Conservation (phyloP, 2,797 vertebrate genomes). For the Xiphophorus birchmanni region DNA sequence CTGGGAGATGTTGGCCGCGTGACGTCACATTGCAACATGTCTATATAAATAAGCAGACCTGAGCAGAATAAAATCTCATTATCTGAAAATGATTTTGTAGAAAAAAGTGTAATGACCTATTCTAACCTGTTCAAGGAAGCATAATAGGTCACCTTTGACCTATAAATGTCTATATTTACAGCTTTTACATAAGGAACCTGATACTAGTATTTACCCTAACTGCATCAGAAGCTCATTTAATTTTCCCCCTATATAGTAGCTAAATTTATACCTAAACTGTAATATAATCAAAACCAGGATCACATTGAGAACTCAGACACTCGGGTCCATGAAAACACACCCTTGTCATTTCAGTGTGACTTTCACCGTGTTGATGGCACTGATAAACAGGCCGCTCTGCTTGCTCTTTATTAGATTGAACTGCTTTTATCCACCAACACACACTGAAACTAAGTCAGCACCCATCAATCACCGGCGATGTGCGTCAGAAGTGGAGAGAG, state of each 20-base stretch:
- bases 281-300: conserved; percentile 23
- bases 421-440: conserved; percentile 46
- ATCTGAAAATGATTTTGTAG: no score
- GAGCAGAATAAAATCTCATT: no score
- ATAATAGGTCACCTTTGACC: no score
- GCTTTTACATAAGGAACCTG: background rate
- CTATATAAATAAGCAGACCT: no score
- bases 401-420: conserved; percentile 46
- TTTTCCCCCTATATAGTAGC: conserved; percentile 4
- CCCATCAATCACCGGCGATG: conserved; percentile 37
- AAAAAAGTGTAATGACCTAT: no score
- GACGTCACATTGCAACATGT: no score
- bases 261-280: conserved; percentile 16
- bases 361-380: conserved; percentile 36
- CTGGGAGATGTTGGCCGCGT: no score
- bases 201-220: conserved; percentile 3
- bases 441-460: conserved; percentile 18
- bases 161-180: background rate
- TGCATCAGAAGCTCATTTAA: conserved; percentile 10
- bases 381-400: conserved; percentile 48
- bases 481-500: conserved; percentile 32
- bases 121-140: no score
- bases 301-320: conserved; percentile 3
- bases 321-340: conserved; percentile 13
- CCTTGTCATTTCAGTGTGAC: conserved; percentile 9